Evolutionary conservation across 35 echinoderm and acorn worm genomes (phyloP).

Genomic region (Heliocidaris tuberculata): DNA sequence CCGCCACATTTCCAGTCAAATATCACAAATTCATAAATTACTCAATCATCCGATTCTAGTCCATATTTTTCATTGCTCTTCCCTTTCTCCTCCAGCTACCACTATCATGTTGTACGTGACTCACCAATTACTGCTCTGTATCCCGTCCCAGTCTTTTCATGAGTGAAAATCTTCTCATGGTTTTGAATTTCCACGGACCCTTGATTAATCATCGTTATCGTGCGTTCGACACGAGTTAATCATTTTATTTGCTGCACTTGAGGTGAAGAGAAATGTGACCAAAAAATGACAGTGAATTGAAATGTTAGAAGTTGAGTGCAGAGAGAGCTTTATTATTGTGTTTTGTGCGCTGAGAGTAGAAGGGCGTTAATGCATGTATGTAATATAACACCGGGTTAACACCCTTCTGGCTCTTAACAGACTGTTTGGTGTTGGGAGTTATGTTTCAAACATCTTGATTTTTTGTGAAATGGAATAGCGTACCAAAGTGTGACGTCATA

Average conservation of each 20-base stretch:
- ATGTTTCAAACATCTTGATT: too few relatives aligned
- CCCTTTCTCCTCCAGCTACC: neutral
- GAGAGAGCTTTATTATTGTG: too few relatives aligned
- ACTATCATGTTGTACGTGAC: neutral
- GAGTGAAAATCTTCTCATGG: neutral
- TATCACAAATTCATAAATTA: conserved; percentile 5
- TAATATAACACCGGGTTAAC: too few relatives aligned
- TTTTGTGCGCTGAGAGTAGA: too few relatives aligned
- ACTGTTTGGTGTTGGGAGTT: too few relatives aligned
- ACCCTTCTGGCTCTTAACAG: too few relatives aligned
- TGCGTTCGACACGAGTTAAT: neutral
- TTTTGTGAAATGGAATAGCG: too few relatives aligned
- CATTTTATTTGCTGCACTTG: neutral
- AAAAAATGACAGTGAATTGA: neutral
- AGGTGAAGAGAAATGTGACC: neutral
- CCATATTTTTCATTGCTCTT: neutral
- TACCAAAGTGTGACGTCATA: too few relatives aligned
- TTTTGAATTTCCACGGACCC: neutral
- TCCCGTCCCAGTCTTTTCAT: neutral
- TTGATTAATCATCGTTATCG: neutral
- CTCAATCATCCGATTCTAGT: conserved; percentile 1
- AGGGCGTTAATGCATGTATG: too few relatives aligned
- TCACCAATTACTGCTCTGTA: neutral
- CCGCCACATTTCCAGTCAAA: neutral
- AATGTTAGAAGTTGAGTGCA: too few relatives aligned